Evolutionary conservation across 1,140 invertebrate genomes (phyloP).

Genomic region (Monochamus saltuarius): DNA sequence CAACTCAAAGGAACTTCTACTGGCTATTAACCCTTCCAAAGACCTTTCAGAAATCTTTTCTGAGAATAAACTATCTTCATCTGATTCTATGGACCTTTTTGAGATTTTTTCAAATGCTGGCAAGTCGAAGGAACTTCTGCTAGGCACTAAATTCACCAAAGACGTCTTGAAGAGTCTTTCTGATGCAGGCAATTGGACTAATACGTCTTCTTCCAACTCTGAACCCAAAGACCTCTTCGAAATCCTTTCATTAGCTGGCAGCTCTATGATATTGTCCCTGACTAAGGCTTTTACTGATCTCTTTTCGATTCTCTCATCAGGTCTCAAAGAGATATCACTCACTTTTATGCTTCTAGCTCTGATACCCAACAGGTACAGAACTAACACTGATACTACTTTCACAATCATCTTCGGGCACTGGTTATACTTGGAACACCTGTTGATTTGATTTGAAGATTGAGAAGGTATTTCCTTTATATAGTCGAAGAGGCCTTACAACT

Average conservation of each 20-base stretch:
- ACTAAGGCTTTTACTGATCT: constrained; percentile 16
- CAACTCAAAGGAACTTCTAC: too few species aligned
- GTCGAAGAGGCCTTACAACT: too few species aligned
- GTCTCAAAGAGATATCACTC: too few species aligned
- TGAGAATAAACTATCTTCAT: not conserved
- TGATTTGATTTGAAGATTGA: not conserved
- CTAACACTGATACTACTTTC: not conserved
- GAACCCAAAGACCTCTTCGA: constrained; percentile 14
- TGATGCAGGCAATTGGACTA: not conserved
- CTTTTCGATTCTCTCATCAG: not conserved
- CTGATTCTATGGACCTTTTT: not conserved
- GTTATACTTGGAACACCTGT: not conserved
- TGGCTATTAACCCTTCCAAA: not conserved
- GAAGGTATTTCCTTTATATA: too few species aligned
- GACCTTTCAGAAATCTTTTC: not conserved
- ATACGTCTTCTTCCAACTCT: not conserved
- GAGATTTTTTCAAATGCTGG: not conserved
- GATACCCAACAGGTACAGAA: not conserved
- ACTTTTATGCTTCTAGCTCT: not conserved
- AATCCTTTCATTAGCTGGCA: constrained; percentile 26
- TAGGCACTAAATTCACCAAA: not conserved
- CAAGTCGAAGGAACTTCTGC: not conserved
- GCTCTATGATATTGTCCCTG: constrained; percentile 17
- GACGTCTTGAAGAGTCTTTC: not conserved
- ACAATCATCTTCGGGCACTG: not conserved